Percentiles rank a stretch among this genome's conserved stretches.
phyloP scores from a whole-genome alignment of 2,113 vertebrate species.

The Petrocephalus zakoni region DNA sequence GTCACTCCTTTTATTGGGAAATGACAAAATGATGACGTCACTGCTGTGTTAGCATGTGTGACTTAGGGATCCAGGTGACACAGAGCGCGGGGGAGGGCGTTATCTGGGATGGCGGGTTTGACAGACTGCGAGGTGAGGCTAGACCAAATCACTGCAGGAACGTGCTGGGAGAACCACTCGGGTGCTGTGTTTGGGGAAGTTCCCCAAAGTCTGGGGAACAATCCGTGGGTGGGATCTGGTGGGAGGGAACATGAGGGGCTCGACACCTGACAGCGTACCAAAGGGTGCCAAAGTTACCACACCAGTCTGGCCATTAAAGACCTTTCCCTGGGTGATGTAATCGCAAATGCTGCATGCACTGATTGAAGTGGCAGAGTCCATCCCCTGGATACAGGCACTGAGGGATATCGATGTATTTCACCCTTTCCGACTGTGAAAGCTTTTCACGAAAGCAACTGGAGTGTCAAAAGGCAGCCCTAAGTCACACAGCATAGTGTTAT shows the following conservation, averaged over 20 bases:
- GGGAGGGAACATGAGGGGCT: too few relatives aligned
- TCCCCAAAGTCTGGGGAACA: background rate
- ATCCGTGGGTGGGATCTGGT: background rate
- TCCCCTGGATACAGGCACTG: background rate
- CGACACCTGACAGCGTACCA: background rate
- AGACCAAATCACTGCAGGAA: too few relatives aligned
- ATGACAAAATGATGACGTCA: background rate
- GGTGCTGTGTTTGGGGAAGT: too few relatives aligned
- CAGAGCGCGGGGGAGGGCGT: too few relatives aligned
- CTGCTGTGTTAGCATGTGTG: too few relatives aligned
- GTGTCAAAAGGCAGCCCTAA: background rate
- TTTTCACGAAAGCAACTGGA: background rate
- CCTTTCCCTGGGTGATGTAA: background rate
- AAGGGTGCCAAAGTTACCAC: background rate
- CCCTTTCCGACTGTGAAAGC: background rate
- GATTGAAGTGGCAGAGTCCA: background rate
- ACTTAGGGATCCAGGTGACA: too few relatives aligned
- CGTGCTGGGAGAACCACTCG: too few relatives aligned
- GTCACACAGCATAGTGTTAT: background rate
- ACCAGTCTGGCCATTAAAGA: background rate
- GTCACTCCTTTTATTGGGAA: conserved; percentile 1
- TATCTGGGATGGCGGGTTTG: background rate
- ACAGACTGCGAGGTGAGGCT: too few relatives aligned
- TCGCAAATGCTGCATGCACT: background rate
- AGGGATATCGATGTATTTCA: background rate